phyloP scores from a whole-genome alignment of 2,888 invertebrate genomes.

The Lithodes maja region DNA sequence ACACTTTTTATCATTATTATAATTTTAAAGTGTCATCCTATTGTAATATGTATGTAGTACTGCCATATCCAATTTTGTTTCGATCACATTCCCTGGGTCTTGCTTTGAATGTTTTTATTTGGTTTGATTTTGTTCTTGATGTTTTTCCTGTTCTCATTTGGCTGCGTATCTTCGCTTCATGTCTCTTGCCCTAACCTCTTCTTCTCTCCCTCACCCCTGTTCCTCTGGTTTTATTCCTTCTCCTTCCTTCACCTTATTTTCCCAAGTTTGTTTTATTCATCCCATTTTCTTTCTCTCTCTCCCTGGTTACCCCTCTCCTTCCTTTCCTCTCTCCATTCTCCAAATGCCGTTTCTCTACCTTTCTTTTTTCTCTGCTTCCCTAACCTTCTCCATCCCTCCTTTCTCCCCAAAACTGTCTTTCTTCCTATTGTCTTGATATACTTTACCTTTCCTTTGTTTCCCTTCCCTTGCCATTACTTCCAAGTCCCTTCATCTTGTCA shows the following conservation, averaged over 20 bases:
- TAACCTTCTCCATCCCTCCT: neutral
- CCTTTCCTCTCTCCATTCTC: neutral
- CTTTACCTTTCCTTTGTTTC: too few species aligned
- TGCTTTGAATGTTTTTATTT: too few species aligned
- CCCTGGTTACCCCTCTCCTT: neutral
- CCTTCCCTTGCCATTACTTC: too few species aligned
- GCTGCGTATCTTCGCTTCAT: neutral
- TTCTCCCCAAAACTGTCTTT: neutral
- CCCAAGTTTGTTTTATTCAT: neutral
- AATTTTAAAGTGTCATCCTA: too few species aligned
- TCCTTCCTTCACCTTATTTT: neutral
- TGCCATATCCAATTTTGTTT: too few species aligned
- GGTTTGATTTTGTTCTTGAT: too few species aligned
- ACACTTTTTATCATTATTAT: neutral
- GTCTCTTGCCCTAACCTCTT: neutral
- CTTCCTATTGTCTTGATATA: neutral
- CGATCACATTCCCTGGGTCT: too few species aligned
- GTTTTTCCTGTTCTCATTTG: neutral
- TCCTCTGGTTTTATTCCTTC: neutral
- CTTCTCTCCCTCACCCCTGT: neutral
- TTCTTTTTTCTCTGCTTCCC: neutral
- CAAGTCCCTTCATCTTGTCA: too few species aligned
- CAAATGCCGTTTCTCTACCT: neutral
- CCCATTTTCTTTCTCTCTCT: conserved; percentile 14
- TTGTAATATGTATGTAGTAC: too few species aligned